Conservation (phyloP, 2,113 vertebrate species). For the Anhinga anhinga region DNA sequence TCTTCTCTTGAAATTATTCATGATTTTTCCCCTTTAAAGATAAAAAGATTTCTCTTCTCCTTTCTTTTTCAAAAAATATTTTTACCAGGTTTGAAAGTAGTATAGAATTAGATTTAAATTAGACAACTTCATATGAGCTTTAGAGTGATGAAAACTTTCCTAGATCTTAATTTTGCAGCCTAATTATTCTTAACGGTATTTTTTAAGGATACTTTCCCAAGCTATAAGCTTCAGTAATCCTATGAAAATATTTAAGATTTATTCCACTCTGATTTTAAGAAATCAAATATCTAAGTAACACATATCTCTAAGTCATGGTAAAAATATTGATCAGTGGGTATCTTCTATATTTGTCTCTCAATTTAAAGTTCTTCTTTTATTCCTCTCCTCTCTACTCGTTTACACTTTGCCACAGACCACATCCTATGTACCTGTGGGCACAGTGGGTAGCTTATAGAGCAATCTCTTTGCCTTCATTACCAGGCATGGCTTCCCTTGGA, state of each 20-base stretch:
- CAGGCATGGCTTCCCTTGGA: not conserved
- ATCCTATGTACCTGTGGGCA: not conserved
- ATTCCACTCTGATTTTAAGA: not conserved
- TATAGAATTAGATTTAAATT: not conserved
- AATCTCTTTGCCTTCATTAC: not conserved
- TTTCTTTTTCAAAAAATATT: not conserved
- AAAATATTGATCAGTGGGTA: not conserved
- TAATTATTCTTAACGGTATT: not conserved
- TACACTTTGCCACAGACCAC: not conserved
- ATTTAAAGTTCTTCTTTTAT: not conserved
- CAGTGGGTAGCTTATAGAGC: not conserved
- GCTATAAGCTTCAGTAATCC: not conserved
- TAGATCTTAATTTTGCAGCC: not conserved
- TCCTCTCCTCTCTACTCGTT: not conserved
- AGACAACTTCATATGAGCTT: not conserved
- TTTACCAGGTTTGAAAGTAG: not conserved
- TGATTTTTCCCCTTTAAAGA: slow-evolving; percentile 19
- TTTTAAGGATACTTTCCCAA: not conserved
- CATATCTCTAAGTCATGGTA: not conserved
- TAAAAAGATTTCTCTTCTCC: slow-evolving; percentile 1
- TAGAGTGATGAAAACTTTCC: not conserved
- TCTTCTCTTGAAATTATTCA: slow-evolving; percentile 49
- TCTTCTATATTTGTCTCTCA: not conserved
- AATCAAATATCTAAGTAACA: not conserved
- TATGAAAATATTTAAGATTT: not conserved